Evolutionary conservation across 2,888 invertebrate genomes (phyloP).

Genomic region (Antheraea assamensis): DNA sequence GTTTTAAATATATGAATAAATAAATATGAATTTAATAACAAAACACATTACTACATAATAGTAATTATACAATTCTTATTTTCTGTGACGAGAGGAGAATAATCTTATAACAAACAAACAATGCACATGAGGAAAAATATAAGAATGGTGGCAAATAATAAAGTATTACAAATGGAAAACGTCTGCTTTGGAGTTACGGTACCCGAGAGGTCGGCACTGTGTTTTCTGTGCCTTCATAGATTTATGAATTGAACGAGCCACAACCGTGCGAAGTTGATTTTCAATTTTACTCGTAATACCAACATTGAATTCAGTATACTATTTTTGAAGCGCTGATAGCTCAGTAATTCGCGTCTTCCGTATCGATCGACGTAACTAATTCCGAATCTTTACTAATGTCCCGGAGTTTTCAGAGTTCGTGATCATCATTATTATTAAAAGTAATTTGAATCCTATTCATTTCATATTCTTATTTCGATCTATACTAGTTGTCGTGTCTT

Average conservation of each 20-base stretch:
- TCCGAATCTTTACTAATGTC: too few relatives aligned
- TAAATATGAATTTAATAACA: background rate
- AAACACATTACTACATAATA: background rate
- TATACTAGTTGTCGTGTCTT: background rate
- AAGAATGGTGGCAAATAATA: slow-evolving; percentile 40
- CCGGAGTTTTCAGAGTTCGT: too few relatives aligned
- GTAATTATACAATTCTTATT: background rate
- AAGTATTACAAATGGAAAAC: slow-evolving; percentile 48
- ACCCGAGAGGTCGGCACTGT: slow-evolving; percentile 32
- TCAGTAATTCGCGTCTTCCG: too few relatives aligned
- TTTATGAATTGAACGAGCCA: slow-evolving; percentile 14
- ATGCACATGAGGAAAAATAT: background rate
- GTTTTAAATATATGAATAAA: too few relatives aligned
- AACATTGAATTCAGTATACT: background rate
- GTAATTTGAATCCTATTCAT: background rate
- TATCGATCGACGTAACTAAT: too few relatives aligned
- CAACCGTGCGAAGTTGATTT: background rate
- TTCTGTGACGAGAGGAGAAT: background rate
- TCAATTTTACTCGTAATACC: background rate
- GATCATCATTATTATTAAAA: background rate
- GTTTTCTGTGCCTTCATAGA: slow-evolving; percentile 4
- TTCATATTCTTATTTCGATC: background rate
- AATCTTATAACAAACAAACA: background rate
- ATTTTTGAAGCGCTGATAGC: background rate
- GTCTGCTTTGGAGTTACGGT: slow-evolving; percentile 31